Base-by-base conservation (phyloP, 2,797 vertebrate species). In the Nyctalus aviator region DNA sequence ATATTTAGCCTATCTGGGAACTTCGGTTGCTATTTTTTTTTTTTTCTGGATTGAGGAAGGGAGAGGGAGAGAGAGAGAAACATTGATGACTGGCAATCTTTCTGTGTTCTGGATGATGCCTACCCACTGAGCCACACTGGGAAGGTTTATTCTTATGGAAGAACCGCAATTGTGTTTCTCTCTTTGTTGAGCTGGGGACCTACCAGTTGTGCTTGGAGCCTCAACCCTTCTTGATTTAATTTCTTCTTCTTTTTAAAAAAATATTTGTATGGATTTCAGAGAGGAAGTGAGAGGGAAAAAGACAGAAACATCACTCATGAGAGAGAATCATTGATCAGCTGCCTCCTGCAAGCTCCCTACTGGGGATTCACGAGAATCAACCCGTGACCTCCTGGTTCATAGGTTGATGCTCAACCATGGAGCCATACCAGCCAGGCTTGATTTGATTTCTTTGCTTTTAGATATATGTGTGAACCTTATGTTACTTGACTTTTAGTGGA, bases 361-460 rank as follows among this genome's bases (percentile, higher is more conserved):
- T 14, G 13, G 59, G 27, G 27, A 30, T 30, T 13, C 27, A 30
- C 2, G 59, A 62, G 27, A 62, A 14, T 30, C 30, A 27, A 30
- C 59, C 59, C 6, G 0, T 62, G 27, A 30, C 27, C 27, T 59
- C 25, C 57, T 21, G 57, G 57, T 27, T 59, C 25, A 27, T 59
- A 59, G 57, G 57, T 27, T 2, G 25, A 27, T 2, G 23, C 25
- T 59, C 25, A 59, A 59, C 57, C 57, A 59, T 25, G 13, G 25
- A 59, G 25, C 57, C 12, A 59, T 25, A 59, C 11, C 25, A 59
- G 57, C 57, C 25, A 59, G 57, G 25, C 11, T 27, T 64, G 59
- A n/a, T n/a, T 64, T 79, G 73, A 37, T 84, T 91, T 46, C 44
- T 46, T 23, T 72, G 37, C 68, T 35, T 93, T 92, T 85, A 82